Evolutionary conservation across 2,888 invertebrate species (phyloP), one percentile per base, ranked within the genome.

Genomic region (Dasypolia templi): DNA sequence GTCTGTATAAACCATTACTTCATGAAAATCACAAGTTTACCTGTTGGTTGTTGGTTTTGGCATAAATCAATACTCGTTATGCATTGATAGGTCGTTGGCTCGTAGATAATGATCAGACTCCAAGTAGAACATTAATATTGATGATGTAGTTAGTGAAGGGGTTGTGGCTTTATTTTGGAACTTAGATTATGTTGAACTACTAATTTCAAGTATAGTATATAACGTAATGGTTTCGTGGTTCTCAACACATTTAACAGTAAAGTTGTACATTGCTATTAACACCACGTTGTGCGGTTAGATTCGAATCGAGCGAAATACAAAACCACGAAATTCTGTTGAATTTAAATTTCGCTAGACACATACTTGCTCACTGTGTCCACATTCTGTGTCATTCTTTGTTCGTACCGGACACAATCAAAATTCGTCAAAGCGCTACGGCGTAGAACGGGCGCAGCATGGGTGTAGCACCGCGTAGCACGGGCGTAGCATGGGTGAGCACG

Each of bases 21-120:
- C 42, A 68, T 71, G 73, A 83, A 77, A 67, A 75, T 77, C 75
- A 70, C 69, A 75, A 81, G 67, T 77, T 83, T 72, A 84, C 82
- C 84, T 81, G 83, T 68, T 78, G 58, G 72, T 44, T 70, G 72
- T 83, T 73, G 29, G 42, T 62, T 83, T 74, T 66, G 35, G 70
- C 77, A 72, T 83, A 77, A 83, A 83, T 83, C 83, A 76, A 78
- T 76, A 42, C 44, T 32, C 44, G 22, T 72, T 85, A 39, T 72
- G 70, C 66, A 58, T 65, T 51, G 55, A 71, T 75, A 35, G 58
- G 61, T 69, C 67, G 63, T 71, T 72, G 58, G 67, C 58, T 70
- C 58, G 19, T 55, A 71, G 68, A 67, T 83, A 80, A 82, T 77
- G 53, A 69, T 85, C 62, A 61, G 17, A 66, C 32, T 72, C 35